Evolutionary conservation across 1,140 invertebrate species (phyloP), one percentile per base, ranked within the genome.

Genomic region (Bombus superbus): DNA sequence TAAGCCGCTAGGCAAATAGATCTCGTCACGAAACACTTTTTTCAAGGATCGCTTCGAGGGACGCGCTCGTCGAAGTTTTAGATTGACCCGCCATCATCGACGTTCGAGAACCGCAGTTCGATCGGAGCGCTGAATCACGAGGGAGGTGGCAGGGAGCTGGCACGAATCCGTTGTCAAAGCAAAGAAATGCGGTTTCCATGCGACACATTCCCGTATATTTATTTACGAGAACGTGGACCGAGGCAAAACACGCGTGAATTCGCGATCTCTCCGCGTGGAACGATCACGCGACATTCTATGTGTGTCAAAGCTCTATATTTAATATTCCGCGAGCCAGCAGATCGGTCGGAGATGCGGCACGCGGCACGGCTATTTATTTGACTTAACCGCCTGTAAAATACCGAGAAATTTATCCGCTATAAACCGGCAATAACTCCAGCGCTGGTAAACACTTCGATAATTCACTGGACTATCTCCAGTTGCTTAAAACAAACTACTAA

Each of bases 1-100:
- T 79, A 83, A 86, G 57, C 62, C 68, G 75, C 79, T 86, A 8
- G 83, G 53, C 78, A 88, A 90, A 90, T 86, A 90, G 80, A 90
- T 59, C 73, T 68, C 80, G 75, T 44, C 64, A 44, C 57, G 78
- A 84, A 75, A 86, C 78, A 71, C 78, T 74, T 85, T 87, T 80
- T 87, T 64, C 85, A 80, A 89, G 88, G 88, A 81, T 79, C 77
- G 35, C 11, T 59, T 15, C 25, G 83, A 64, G 79, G 64, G 62
- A 15, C 57, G 57, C 28, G 28, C 28, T 62, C 59, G 35, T 6
- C 69, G 25, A 0, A 53, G 0, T 0, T 22, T 53, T 53, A 53
- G 18, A 53, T 53, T 22, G 6, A 2, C 18, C 47, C 18, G 47
- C 18, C 6, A 0, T 53, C 47, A 6, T 53, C 18, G 47, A 5